Percentiles rank a stretch among this genome's conserved stretches.
Evolutionary conservation across 2,113 vertebrate species (phyloP).

Genomic region (Tichodroma muraria): DNA sequence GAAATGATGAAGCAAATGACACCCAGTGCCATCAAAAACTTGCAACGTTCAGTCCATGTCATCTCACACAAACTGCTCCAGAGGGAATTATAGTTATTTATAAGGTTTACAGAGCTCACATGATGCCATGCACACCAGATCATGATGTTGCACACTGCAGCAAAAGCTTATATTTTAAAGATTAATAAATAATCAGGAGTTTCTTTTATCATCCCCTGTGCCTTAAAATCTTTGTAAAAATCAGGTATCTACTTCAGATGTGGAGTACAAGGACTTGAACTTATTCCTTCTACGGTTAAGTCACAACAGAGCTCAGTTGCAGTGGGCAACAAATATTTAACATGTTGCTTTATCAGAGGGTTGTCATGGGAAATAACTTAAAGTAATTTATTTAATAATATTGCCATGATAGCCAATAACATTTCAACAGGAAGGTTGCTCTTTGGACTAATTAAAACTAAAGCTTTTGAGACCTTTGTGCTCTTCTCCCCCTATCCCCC

Average conservation of each 20-base stretch:
- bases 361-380: conserved; percentile 42
- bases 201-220: neutral
- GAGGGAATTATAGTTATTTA: neutral
- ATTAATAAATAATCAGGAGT: neutral
- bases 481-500: neutral
- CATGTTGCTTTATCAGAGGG: neutral
- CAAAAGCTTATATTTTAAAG: neutral
- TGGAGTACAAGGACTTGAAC: neutral
- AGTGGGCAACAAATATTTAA: neutral
- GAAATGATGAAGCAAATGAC: neutral
- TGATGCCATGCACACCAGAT: neutral
- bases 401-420: conserved; percentile 18
- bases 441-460: conserved; percentile 50
- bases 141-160: neutral
- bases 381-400: conserved; percentile 41
- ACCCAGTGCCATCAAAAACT: neutral
- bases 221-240: neutral
- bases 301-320: neutral
- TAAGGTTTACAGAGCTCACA: neutral
- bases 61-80: neutral
- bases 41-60: neutral
- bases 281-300: neutral
- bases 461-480: conserved; percentile 14
- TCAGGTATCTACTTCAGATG: neutral
- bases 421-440: conserved; percentile 17